phyloP scores from a whole-genome alignment of 2,888 invertebrate genomes.

The Drosophila mulleri region DNA sequence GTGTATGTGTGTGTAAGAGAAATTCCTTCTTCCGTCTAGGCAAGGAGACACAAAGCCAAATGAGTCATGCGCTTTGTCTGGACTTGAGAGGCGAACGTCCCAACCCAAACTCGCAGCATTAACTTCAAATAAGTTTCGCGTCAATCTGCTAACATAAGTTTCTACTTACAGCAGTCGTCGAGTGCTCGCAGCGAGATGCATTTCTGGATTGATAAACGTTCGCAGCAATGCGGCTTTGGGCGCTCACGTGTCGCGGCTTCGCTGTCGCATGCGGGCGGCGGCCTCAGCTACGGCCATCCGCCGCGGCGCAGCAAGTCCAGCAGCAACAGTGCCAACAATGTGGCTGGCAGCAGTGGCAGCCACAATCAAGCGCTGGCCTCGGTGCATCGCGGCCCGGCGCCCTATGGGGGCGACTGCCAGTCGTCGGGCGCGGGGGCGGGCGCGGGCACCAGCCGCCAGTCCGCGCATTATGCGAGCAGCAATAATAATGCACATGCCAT shows the following conservation, averaged over 20 bases:
- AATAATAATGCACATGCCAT: conserved; percentile 49
- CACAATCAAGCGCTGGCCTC: conserved; percentile 52
- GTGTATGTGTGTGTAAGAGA: conserved; percentile 19
- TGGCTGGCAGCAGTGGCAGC: conserved; percentile 33
- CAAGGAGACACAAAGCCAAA: conserved; percentile 59
- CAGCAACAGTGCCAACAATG: conserved; percentile 53
- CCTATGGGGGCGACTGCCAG: conserved; percentile 49
- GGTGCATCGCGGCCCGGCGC: conserved; percentile 58
- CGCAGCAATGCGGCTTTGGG: conserved; percentile 91
- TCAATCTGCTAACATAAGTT: conserved; percentile 37
- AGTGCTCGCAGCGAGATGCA: conserved; percentile 87
- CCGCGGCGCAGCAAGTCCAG: conserved; percentile 86
- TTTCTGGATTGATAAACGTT: conserved; percentile 95
- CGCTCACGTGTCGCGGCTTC: conserved; percentile 90
- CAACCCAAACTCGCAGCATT: conserved; percentile 22
- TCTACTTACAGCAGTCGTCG: conserved; percentile 37
- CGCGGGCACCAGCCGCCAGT: conserved; percentile 68
- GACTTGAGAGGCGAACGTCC: conserved; percentile 14
- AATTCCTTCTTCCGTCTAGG: conserved; percentile 67
- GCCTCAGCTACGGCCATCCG: conserved; percentile 85
- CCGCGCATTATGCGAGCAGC: conserved; percentile 54
- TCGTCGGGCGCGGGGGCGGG: conserved; percentile 48
- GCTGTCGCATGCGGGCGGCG: conserved; percentile 87
- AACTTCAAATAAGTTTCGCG: conserved; percentile 63
- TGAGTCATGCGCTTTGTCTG: conserved; percentile 77